These are phyloP conservation scores for Notiomystis cincta DNA, from an alignment of 2,113 vertebrate species.

Conservation along the genomic window DNA sequence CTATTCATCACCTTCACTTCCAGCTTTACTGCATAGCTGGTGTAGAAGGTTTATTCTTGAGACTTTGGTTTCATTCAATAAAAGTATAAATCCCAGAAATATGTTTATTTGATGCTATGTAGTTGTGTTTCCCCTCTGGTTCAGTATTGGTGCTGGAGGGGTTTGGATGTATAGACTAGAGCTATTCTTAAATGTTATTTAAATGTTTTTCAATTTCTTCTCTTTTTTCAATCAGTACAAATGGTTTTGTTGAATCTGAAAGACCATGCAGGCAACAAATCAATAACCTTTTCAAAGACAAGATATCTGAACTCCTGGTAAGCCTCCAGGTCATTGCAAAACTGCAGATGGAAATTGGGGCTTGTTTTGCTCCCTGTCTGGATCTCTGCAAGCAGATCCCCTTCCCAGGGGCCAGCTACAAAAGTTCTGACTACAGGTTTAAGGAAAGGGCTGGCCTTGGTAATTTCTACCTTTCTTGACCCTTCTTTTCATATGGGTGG, in stretches of 20 bases:
- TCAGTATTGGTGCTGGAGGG: neutral
- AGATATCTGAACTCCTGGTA: neutral
- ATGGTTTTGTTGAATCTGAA: neutral
- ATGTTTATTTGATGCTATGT: rapidly evolving
- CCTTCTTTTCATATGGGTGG: neutral
- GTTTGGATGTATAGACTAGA: neutral
- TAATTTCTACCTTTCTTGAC: neutral
- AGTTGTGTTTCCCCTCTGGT: neutral
- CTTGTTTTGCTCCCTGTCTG: neutral
- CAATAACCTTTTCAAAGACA: neutral
- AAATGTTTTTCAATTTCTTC: neutral
- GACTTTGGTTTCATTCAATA: neutral
- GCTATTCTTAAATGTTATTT: neutral
- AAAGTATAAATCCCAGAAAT: neutral
- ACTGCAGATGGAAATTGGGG: neutral
- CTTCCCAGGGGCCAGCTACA: neutral
- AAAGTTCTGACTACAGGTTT: neutral
- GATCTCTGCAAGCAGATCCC: neutral
- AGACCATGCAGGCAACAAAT: neutral
- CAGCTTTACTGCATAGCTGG: neutral
- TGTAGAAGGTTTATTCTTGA: neutral
- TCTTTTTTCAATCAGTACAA: neutral
- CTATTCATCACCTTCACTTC: neutral
- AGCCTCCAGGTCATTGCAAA: neutral
- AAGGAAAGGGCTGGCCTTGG: neutral